Evolutionary conservation across 2,888 invertebrate species (phyloP).

Genomic region (Lasioglossum pauxillum): DNA sequence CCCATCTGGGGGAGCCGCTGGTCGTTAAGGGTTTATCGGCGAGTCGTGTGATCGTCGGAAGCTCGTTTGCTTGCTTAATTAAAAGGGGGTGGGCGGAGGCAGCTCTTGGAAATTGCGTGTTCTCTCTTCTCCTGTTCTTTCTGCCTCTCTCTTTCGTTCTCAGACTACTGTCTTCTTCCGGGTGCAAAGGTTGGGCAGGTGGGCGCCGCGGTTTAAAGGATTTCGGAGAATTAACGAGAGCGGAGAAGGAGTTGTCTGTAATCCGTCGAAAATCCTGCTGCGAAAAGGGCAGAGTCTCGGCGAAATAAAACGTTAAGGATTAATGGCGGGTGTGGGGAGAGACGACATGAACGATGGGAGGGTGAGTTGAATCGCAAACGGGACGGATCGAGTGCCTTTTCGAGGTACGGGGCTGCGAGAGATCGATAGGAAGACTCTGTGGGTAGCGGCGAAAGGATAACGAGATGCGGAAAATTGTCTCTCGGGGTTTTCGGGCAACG

Average conservation of each 20-base stretch:
- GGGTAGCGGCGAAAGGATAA: background rate
- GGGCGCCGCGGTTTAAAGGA: constrained; percentile 37
- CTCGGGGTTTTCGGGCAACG: background rate
- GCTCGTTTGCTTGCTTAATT: constrained; percentile 66
- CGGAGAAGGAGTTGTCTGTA: constrained; percentile 19
- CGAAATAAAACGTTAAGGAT: constrained; percentile 26
- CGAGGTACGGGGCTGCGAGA: background rate
- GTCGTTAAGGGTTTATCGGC: constrained; percentile 65
- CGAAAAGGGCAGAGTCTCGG: constrained; percentile 17
- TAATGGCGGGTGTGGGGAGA: background rate
- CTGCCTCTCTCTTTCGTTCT: background rate
- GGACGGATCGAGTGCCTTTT: constrained; percentile 12
- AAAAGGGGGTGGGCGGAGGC: constrained; percentile 57
- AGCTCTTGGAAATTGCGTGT: constrained; percentile 47
- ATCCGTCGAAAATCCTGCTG: constrained; percentile 43
- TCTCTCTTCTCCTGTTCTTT: constrained; percentile 10
- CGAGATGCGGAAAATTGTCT: background rate
- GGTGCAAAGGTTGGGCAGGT: constrained; percentile 37
- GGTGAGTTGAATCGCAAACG: background rate
- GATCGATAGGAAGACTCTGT: background rate
- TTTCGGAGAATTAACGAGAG: constrained; percentile 48
- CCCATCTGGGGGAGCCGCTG: constrained; percentile 24
- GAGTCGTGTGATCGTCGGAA: constrained; percentile 54
- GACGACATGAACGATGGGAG: background rate
- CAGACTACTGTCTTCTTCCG: constrained; percentile 8